phyloP scores from a whole-genome alignment of 2,113 vertebrate species.

The Pterocles gutturalis region DNA sequence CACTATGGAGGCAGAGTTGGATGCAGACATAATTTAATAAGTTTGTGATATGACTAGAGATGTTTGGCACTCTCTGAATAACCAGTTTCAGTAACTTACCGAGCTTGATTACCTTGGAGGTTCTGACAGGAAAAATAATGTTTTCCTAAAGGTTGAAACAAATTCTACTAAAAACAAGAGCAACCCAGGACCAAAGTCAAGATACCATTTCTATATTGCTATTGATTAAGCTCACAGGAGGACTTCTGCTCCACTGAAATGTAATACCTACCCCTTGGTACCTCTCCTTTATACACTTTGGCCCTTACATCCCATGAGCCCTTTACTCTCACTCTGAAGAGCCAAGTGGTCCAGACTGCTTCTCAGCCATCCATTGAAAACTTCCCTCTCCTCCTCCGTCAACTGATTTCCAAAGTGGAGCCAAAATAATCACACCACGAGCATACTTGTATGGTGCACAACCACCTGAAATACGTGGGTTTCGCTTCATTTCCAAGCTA shows the following conservation, averaged over 20 bases:
- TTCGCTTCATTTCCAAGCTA: not conserved
- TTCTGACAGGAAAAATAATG: conserved; percentile 34
- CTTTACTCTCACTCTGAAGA: not conserved
- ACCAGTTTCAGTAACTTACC: not conserved
- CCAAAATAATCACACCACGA: conserved; percentile 18
- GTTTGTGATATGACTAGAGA: not conserved
- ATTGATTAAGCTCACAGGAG: not conserved
- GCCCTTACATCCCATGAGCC: not conserved
- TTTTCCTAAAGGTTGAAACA: conserved; percentile 24
- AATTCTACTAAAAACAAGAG: not conserved
- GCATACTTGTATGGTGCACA: not conserved
- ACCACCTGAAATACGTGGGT: conserved; percentile 14
- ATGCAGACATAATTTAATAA: not conserved
- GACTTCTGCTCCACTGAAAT: not conserved
- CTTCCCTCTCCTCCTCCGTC: not conserved
- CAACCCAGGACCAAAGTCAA: not conserved
- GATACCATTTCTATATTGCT: not conserved
- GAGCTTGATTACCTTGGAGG: not conserved
- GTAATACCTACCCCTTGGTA: not conserved
- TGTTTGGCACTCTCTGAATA: not conserved
- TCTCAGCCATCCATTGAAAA: conserved; percentile 8
- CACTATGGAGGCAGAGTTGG: not conserved
- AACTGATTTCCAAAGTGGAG: not conserved
- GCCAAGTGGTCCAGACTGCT: not conserved
- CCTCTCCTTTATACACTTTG: not conserved